Conservation (phyloP, 2,113 vertebrate species). For the Ginglymostoma cirratum region DNA sequence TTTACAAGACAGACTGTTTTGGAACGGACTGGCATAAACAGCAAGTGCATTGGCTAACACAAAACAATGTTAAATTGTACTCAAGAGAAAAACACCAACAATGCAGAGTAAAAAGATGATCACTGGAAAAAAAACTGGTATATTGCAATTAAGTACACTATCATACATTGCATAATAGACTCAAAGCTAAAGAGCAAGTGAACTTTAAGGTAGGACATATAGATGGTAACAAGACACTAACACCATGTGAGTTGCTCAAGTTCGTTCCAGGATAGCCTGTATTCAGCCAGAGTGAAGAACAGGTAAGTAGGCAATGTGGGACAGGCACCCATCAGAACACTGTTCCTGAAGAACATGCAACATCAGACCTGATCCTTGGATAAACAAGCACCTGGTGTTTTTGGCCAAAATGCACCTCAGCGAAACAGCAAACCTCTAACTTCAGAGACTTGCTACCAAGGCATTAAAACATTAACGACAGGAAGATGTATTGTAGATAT, state of each 20-base stretch:
- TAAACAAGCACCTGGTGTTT: not conserved
- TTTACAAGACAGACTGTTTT: not conserved
- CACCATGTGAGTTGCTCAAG: not conserved
- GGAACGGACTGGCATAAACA: not conserved
- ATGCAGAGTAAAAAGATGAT: not conserved
- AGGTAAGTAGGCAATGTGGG: not conserved
- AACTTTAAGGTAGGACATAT: not conserved
- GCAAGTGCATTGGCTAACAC: not conserved
- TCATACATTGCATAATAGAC: not conserved
- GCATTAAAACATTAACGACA: not conserved
- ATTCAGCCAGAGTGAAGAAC: not conserved
- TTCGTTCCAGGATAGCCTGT: not conserved
- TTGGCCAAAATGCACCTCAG: not conserved
- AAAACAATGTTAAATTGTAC: not conserved
- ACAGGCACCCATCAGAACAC: not conserved
- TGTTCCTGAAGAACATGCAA: not conserved
- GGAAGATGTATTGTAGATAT: not conserved
- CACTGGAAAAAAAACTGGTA: not conserved
- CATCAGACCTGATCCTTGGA: not conserved
- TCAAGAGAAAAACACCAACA: not conserved
- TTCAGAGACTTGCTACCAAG: not conserved
- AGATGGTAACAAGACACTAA: not conserved
- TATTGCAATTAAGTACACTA: not conserved
- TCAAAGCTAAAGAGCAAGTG: not conserved
- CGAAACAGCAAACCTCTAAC: not conserved